Evolutionary conservation across 2,888 invertebrate genomes (phyloP).

Genomic region (Adineta ricciae): DNA sequence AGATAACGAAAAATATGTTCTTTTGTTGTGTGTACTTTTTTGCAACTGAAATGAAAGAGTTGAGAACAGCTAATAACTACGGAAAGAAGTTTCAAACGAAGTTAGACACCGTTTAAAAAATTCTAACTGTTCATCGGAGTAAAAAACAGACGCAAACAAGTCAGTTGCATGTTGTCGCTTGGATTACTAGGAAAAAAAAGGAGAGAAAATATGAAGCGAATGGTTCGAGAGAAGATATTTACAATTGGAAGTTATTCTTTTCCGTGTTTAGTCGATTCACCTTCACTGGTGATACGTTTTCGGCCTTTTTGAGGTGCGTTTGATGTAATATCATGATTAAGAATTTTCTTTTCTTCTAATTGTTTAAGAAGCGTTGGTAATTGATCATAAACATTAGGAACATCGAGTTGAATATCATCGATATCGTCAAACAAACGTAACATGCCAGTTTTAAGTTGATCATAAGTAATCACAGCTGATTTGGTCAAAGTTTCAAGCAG

Average conservation of each 20-base stretch:
- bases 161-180: neutral
- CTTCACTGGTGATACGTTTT: neutral
- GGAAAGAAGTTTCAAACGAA: neutral
- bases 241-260: neutral
- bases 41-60: neutral
- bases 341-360: neutral
- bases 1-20: neutral
- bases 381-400: slow-evolving; percentile 62
- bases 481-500: slow-evolving; percentile 23
- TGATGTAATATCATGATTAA: neutral
- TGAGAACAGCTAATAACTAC: neutral
- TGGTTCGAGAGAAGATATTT: no score
- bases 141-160: neutral
- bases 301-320: neutral
- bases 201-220: neutral
- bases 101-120: neutral
- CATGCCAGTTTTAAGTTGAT: slow-evolving; percentile 58
- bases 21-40: neutral
- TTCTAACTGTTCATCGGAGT: neutral
- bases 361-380: neutral
- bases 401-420: slow-evolving; percentile 79
- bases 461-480: slow-evolving; percentile 31
- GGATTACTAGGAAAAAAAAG: neutral
- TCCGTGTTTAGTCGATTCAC: neutral
- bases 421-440: slow-evolving; percentile 74